Evolutionary conservation across 2,113 vertebrate genomes (phyloP), one percentile per base, ranked within the genome.

Genomic region (Geothlypis trichas): DNA sequence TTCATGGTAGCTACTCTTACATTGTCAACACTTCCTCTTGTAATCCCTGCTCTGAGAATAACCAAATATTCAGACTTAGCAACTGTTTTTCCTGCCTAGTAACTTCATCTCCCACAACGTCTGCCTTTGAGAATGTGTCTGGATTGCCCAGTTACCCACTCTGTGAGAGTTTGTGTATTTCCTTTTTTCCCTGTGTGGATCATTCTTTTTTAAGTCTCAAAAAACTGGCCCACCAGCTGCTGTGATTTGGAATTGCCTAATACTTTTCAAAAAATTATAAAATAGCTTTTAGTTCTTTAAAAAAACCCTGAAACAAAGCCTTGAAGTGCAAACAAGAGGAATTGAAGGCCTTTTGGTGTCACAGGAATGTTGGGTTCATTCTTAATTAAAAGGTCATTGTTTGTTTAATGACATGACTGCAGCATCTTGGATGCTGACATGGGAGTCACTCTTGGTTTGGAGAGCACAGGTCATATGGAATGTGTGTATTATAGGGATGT

Each of bases 1-100:
- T 92, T 84, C 93, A 78, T 96, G 93, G 95, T 96, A 96, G 96
- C 96, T 95, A 93, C 95, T 94, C 92, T 96, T 92, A 96, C 90
- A 94, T 96, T 97, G 96, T 97, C 96, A 96, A 92, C 96, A 90
- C 96, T 97, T 97, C 96, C 96, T 97, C 93, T 96, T 79, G 86
- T 96, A 96, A 97, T 96, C 93, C 92, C 95, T 82, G 80, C 91
- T 96, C 96, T 93, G 96, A 96, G 96, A 97, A 97, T 96, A 97
- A 96, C 93, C 95, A 96, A 97, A 97, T 96, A 96, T 96, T 96
- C 96, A 92, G 96, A 96, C 90, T 97, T 97, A 96, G 93, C 93
- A 97, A 97, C 96, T 96, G 93, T 88, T 96, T 97, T 92, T 95
- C 95, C 93, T 97, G 90, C 96, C 84, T 96, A 42, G 96, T 96